These are phyloP conservation scores for Halisarca cf. caerulea DNA, from an alignment of 37 sponge, comb jelly and placozoan genomes.

Conservation along the genomic window DNA sequence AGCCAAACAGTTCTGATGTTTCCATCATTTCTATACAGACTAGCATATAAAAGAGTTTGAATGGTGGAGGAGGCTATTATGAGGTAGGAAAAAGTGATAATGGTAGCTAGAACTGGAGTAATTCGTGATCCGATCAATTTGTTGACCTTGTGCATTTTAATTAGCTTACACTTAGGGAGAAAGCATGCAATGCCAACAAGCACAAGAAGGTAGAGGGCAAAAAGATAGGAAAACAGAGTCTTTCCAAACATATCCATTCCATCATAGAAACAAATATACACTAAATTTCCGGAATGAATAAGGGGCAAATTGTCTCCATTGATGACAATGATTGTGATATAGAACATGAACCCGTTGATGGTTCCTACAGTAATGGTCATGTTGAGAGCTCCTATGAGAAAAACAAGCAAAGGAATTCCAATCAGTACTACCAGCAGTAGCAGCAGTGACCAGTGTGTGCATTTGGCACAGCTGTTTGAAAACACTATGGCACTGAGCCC, in stretches of 20 bases:
- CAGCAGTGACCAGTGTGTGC: conserved; percentile 13
- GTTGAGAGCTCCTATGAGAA: conserved; percentile 9
- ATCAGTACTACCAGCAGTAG: conserved; percentile 22
- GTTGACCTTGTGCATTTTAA: neutral
- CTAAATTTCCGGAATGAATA: too few species aligned
- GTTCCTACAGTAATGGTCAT: conserved; percentile 37
- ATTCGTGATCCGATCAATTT: conserved; percentile 3
- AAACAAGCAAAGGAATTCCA: conserved; percentile 26
- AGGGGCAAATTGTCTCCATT: neutral
- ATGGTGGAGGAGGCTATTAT: too few species aligned
- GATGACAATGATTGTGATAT: conserved; percentile 35
- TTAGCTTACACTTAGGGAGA: neutral
- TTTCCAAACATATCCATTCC: conserved; percentile 32
- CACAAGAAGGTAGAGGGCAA: conserved; percentile 35
- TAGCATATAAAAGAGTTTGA: neutral
- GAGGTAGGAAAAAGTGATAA: conserved; percentile 14
- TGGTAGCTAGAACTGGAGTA: conserved; percentile 38
- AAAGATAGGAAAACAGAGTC: conserved; percentile 6
- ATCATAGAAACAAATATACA: conserved; percentile 40
- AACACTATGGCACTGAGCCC: conserved; percentile 24
- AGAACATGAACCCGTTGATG: conserved; percentile 46
- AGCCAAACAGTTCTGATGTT: conserved; percentile 15
- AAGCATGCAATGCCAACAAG: conserved; percentile 16
- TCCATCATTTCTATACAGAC: neutral
- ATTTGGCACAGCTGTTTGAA: conserved; percentile 5